These are phyloP conservation scores for Sanderia malayensis DNA, from an alignment of 30 jellyfish, hydroid and myxozoan species.

Conservation along the genomic window DNA sequence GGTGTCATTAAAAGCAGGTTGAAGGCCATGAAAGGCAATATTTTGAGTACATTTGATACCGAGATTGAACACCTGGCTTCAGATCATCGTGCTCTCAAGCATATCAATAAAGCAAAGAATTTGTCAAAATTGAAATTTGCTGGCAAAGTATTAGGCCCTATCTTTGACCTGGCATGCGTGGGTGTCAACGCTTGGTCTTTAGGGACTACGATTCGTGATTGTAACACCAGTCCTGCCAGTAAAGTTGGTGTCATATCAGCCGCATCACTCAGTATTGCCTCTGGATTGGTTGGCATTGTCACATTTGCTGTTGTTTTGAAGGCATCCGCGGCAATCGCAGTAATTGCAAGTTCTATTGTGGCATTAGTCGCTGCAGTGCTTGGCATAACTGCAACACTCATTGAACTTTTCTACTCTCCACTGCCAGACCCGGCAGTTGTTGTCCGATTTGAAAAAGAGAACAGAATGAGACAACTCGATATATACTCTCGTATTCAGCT, in stretches of 20 bases:
- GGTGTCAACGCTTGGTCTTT: slow-evolving; percentile 34
- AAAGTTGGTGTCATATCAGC: slow-evolving; percentile 28
- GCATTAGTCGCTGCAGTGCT: slow-evolving; percentile 26
- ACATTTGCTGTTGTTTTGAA: slow-evolving; percentile 25
- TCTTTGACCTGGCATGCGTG: slow-evolving; percentile 19
- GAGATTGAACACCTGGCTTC: too few species aligned
- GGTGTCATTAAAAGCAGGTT: too few species aligned
- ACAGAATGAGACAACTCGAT: slow-evolving; percentile 29
- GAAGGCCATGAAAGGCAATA: too few species aligned
- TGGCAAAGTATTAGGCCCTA: slow-evolving; percentile 27
- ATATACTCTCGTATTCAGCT: slow-evolving; percentile 19
- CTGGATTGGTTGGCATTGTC: slow-evolving; percentile 21
- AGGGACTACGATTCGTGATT: slow-evolving; percentile 11
- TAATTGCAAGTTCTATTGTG: too few species aligned
- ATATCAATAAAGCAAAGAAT: slow-evolving; percentile 20
- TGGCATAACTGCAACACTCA: slow-evolving; percentile 37
- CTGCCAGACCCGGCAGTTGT: slow-evolving; percentile 9
- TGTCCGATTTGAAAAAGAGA: neutral
- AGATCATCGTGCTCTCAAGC: too few species aligned
- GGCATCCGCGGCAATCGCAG: too few species aligned
- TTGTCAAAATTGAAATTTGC: slow-evolving; percentile 22
- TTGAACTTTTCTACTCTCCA: slow-evolving; percentile 29
- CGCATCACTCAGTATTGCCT: slow-evolving; percentile 32
- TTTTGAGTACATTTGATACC: too few species aligned
- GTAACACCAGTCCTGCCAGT: slow-evolving; percentile 19